Evolutionary conservation across 2,113 vertebrate species (phyloP), one percentile per base, ranked within the genome.

Genomic region (Numenius arquata): DNA sequence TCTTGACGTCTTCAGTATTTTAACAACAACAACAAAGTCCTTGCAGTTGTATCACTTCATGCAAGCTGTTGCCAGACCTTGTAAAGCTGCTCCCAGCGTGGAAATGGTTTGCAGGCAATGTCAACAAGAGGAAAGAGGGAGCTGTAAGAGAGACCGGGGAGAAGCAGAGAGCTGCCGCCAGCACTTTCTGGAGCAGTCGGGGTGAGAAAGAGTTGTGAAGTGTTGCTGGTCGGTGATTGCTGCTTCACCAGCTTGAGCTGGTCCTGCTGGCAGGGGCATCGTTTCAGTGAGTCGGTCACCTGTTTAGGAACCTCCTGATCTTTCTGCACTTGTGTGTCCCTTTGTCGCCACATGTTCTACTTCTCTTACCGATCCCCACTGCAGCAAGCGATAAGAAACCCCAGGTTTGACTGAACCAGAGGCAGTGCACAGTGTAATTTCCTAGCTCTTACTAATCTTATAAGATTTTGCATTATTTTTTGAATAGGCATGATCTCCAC

Each of bases 81-180:
- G 14, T 61, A 93, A 96, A 96, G 71, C 63, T 94, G 66, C 72
- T 85, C 40, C 43, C 83, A 94, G 66, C 4, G 0, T 55, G 61
- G 82, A 70, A 85, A 70, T 82, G 86, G 80, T 96, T 96, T 90
- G 43, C 11, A 15, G 89, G 78, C 68, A 89, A 41, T 82, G 90
- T 96, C 95, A 96, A 53, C 90, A 84, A 74, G 89, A 91, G 87
- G 55, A 65, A 72, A 91, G 38, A 85, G 74, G 63, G 72, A 85
- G 52, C 84, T 92, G 80, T 67, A 34, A 71, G 80, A 83, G 85
- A 65, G 75, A 40, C 32, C 7, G 1, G 67, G 56, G 68, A 94
- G 92, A 96, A 89, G 85, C 2, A 43, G 13, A 9, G 83, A 90
- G 20, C 34, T 72, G 74, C 85, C 36, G 23, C 78, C 52, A 52